These are phyloP conservation scores for Pardalotus punctatus DNA, from an alignment of 2,113 vertebrate genomes.

Conservation along the genomic window DNA sequence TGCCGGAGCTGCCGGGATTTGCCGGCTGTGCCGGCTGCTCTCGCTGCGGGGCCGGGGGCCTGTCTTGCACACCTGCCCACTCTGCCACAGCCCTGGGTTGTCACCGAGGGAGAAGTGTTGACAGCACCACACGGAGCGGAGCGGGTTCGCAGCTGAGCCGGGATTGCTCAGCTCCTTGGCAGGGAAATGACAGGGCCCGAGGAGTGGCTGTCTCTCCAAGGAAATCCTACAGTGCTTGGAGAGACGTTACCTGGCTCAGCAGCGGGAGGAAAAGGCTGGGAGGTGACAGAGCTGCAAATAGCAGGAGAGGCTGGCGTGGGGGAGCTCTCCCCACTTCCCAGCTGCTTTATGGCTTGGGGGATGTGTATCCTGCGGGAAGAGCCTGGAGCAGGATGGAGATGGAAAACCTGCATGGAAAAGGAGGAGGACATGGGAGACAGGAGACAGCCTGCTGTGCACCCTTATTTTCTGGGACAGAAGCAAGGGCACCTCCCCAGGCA, in stretches of 20 bases:
- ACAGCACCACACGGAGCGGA: neutral
- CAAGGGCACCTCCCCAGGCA: neutral
- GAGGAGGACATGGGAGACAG: neutral
- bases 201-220: neutral
- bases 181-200: neutral
- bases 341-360: neutral
- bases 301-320: neutral
- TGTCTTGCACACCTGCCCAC: slow-evolving; percentile 20
- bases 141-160: neutral
- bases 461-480: neutral
- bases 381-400: neutral
- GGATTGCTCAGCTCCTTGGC: slow-evolving; percentile 51
- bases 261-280: neutral
- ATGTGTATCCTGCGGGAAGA: neutral
- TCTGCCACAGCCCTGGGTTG: neutral
- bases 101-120: neutral
- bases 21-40: neutral
- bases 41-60: neutral
- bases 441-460: neutral
- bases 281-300: neutral
- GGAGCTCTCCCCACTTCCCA: neutral
- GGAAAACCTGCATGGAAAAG: neutral
- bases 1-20: neutral
- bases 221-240: neutral
- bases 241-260: neutral